Evolutionary conservation across 2,888 invertebrate species (phyloP).

Genomic region (Drosophila koepferae): DNA sequence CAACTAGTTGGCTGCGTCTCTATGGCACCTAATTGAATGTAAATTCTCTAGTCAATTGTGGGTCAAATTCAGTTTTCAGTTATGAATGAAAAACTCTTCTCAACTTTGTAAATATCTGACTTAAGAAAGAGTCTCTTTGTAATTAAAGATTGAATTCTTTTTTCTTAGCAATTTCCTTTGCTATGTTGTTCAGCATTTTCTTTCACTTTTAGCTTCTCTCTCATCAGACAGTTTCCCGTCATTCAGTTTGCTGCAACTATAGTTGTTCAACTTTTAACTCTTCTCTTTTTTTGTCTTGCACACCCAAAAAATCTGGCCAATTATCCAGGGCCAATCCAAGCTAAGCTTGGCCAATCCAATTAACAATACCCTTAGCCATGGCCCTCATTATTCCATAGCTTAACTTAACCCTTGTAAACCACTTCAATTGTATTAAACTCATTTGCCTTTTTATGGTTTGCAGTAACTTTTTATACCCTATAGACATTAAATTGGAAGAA

Average conservation of each 20-base stretch:
- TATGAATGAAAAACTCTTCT: not conserved
- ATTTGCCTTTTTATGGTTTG: conserved; percentile 48
- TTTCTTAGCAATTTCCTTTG: not conserved
- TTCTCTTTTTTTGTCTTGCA: not conserved
- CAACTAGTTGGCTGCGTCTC: conserved; percentile 46
- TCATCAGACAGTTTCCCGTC: conserved; percentile 1
- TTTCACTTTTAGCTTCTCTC: not conserved
- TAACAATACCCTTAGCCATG: conserved; percentile 37
- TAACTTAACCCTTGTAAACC: conserved; percentile 52
- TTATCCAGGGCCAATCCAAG: conserved; percentile 37
- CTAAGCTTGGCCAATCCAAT: conserved; percentile 37
- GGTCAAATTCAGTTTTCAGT: not conserved
- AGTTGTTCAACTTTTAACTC: not conserved
- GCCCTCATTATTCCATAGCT: conserved; percentile 39
- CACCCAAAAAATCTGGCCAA: conserved; percentile 31
- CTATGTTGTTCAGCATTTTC: not conserved
- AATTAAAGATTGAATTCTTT: no score
- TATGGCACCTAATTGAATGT: conserved; percentile 46
- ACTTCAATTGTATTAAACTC: conserved; percentile 71
- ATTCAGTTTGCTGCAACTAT: not conserved
- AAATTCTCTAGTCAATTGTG: not conserved
- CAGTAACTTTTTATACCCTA: conserved; percentile 18
- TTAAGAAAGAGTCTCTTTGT: no score
- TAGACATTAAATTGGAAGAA: not conserved
- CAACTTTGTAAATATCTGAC: no score